A percentile compares a stretch with the other conserved stretches of the same genome.
Conservation (phyloP, 2,888 invertebrate species). For the Calameuta pallipes region DNA sequence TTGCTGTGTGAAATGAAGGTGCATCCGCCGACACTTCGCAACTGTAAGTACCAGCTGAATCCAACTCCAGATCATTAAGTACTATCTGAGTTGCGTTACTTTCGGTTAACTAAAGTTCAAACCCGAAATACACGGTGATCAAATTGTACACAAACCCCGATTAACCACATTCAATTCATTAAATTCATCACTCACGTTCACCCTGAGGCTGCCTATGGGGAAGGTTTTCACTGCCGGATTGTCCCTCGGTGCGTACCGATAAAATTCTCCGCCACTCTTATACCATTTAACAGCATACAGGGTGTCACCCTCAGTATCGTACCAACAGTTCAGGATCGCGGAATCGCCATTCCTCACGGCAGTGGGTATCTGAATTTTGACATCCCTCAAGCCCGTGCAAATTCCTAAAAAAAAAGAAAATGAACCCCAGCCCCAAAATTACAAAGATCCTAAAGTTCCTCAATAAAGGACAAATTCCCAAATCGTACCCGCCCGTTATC, state of each 20-base stretch:
- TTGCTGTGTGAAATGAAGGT: conserved; percentile 61
- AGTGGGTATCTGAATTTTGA: conserved; percentile 60
- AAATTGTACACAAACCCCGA: neutral
- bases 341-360: conserved; percentile 61
- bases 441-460: neutral
- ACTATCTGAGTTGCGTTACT: conserved; percentile 62
- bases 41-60: conserved; percentile 58
- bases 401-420: conserved; percentile 52
- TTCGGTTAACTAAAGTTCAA: conserved; percentile 46
- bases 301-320: conserved; percentile 60
- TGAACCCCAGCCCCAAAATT: neutral
- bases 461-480: neutral
- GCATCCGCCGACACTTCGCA: conserved; percentile 63
- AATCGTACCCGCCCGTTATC: neutral
- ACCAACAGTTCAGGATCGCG: conserved; percentile 59
- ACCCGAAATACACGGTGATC: neutral
- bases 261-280: conserved; percentile 61
- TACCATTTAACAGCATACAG: conserved; percentile 64
- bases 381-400: conserved; percentile 60
- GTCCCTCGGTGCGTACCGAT: conserved; percentile 61
- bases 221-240: conserved; percentile 59
- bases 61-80: conserved; percentile 53
- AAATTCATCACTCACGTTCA: conserved; percentile 54
- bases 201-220: conserved; percentile 56
- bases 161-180: neutral